These are phyloP conservation scores for Lycocorax pyrrhopterus DNA, from an alignment of 2,113 vertebrate species.

Conservation along the genomic window DNA sequence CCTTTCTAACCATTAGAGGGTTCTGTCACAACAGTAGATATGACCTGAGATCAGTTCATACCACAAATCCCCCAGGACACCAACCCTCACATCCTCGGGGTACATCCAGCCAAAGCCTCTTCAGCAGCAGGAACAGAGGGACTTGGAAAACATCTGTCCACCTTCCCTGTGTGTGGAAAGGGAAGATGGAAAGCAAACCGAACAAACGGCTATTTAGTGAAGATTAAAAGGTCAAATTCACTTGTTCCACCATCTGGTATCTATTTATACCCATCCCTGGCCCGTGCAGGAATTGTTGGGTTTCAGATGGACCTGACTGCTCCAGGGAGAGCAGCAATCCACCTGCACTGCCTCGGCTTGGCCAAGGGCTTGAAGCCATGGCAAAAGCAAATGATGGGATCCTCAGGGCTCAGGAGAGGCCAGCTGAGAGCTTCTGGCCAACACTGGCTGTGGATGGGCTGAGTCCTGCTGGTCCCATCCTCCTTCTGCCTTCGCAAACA, in stretches of 20 bases:
- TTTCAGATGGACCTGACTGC: not conserved
- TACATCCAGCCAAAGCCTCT: not conserved
- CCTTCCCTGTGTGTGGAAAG: not conserved
- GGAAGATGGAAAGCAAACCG: not conserved
- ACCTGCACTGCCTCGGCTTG: not conserved
- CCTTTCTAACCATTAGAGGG: not conserved
- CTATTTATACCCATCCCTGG: constrained; percentile 36
- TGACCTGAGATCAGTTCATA: not conserved
- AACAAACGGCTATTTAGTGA: constrained; percentile 24
- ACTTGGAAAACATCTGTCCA: not conserved
- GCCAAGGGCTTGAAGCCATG: not conserved
- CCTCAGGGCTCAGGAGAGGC: not conserved
- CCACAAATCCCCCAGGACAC: not conserved
- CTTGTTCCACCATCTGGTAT: constrained; percentile 48
- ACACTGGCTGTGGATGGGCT: not conserved
- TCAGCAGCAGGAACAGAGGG: not conserved
- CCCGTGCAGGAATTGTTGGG: not conserved
- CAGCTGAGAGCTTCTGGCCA: not conserved
- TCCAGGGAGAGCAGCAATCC: not conserved
- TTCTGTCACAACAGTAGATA: not conserved
- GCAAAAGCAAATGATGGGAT: not conserved
- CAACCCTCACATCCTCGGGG: not conserved
- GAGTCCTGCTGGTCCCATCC: not conserved
- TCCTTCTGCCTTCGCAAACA: not conserved
- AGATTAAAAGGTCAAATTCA: constrained; percentile 40